Evolutionary conservation across 1,140 invertebrate species (phyloP), one percentile per base, ranked within the genome.

Genomic region (Eumeta japonica): DNA sequence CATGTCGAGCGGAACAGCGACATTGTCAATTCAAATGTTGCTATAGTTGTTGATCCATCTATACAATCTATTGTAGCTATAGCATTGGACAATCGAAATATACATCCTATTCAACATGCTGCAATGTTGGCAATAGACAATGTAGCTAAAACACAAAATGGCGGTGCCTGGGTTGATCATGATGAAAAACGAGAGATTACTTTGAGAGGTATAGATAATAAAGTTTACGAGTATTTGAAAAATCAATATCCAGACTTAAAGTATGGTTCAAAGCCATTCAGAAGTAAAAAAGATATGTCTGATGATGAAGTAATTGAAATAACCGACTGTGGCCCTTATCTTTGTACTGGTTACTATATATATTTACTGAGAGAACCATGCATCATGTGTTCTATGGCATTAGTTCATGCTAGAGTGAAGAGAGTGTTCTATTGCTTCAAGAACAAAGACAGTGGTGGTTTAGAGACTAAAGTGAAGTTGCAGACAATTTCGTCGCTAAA

Each of bases 371-470:
- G 78, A 38, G 94, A 97, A 60, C 94, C 94, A 0, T 98, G 95
- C 71, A 59, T 90, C 2, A 92, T 97, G 83, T 97, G 95, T 76
- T 80, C 90, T 0, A 97, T 97, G 94, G 94, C 89, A 1, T 66
- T 97, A 30, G 79, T 97, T 1, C 95, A 97, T 71, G 91, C 90
- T 16, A 76, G 95, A 47, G 83, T 84, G 0, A 82, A 82, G 16
- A 78, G 88, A 46, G 82, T 97, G 0, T 97, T 97, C 63, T 97
- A 90, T 59, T 79, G 81, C 10, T 57, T 75, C 5, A 39, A 71
- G 0, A 82, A 83, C 36, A 45, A 39, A 0, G 37, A 44, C 1
- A 65, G 81, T 29, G 93, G 94, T 0, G 89, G 83, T 2, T 63
- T 97, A 0, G 81, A 81, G 0, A 84, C 83, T 9, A 76, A 63